A percentile compares a stretch with the other conserved stretches of the same genome.
These are phyloP conservation scores for Pedionomus torquatus DNA, from an alignment of 2,113 vertebrate species.

Conservation along the genomic window DNA sequence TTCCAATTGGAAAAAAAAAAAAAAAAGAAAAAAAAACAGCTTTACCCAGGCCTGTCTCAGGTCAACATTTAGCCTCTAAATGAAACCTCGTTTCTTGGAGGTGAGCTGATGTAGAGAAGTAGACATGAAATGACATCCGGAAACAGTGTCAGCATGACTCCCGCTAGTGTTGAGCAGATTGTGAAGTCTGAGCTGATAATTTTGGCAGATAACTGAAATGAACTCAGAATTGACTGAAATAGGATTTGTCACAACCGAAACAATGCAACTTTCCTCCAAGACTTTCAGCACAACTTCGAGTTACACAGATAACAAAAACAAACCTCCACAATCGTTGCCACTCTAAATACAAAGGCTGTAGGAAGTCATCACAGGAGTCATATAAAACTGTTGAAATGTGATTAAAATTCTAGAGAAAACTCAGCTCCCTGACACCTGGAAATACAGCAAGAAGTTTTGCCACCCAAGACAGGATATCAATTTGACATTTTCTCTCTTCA, in stretches of 20 bases:
- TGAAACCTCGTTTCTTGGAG: neutral
- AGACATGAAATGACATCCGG: neutral
- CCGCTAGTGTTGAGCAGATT: neutral
- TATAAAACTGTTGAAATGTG: neutral
- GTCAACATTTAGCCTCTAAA: neutral
- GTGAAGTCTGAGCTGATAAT: neutral
- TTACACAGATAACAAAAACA: neutral
- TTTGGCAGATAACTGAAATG: neutral
- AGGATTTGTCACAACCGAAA: neutral
- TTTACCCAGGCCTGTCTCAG: neutral
- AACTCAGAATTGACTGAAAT: neutral
- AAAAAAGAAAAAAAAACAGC: neutral
- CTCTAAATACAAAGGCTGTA: neutral
- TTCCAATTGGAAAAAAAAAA: neutral
- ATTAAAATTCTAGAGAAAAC: neutral
- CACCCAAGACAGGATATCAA: neutral
- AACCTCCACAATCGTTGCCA: neutral
- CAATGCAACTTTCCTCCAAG: neutral
- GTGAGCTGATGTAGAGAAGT: neutral
- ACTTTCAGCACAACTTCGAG: neutral
- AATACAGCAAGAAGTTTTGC: neutral
- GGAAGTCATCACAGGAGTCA: neutral
- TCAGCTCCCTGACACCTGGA: neutral
- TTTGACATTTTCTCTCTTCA: neutral
- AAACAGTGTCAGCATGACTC: neutral